Base-by-base conservation (phyloP, 2,113 vertebrate species). In the Myodes glareolus region DNA sequence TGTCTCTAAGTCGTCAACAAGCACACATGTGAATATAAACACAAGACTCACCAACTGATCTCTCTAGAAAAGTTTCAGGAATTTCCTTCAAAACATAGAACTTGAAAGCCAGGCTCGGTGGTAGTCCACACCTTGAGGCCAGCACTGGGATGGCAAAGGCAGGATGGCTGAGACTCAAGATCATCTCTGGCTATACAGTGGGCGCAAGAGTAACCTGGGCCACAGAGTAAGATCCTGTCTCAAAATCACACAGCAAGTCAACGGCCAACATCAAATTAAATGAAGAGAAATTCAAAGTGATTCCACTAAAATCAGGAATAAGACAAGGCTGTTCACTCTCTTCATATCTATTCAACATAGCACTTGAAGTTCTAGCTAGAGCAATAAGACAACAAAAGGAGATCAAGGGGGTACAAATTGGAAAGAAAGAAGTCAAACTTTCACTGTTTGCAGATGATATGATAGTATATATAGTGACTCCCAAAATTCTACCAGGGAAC, bases 11-110 rank as follows among this genome's bases (percentile, higher is more conserved):
- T 72, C 19, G 39, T 36, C 39, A 75, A 84, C 36, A 75, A 11
- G 90, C 55, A 9, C 10, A 82, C 91, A n/a, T 78, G 91, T 47
- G 82, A 45, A 90, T 12, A 94, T 10, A 82, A 87, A 94, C 72
- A 19, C 91, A 75, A 89, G 89, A 81, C n/a, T 86, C 65, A 45
- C 27, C 29, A 96, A 91, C 16, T 93, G 72, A 88, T 10, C 31
- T 77, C 67, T 52, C 29, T 45, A 89, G 23, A 76, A 88, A 76
- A 90, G 67, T 63, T 81, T 91, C 29, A 97, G 94, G 55, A 58
- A 90, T 90, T 92, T 81, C 31, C 80, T 75, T 87, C 82, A 90
- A 7, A 94, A 96, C 55, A 92, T 33, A 78, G 12, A 91, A 16
- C 2, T 91, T 11, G 23, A 36, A 88, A 94, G 45, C 45, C 27